Evolutionary conservation across 2,888 invertebrate species (phyloP).

Genomic region (Lasioglossum zephyrum): DNA sequence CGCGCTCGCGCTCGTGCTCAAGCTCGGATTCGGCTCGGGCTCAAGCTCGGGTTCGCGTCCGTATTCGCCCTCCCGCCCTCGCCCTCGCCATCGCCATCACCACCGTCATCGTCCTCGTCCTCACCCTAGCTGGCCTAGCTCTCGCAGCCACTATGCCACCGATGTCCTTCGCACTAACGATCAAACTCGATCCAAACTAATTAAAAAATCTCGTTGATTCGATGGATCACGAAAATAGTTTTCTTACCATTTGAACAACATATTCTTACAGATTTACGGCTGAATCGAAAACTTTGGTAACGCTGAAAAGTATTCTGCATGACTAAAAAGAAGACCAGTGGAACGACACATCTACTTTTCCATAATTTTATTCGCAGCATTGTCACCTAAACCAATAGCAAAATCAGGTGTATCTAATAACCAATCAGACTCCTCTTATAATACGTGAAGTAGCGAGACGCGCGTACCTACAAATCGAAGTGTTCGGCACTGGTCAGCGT

Average conservation of each 20-base stretch:
- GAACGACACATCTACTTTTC: background rate
- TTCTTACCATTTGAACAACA: background rate
- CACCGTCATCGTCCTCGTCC: background rate
- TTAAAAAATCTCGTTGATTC: background rate
- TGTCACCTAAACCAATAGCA: background rate
- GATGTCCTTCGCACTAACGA: background rate
- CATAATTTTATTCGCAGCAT: background rate
- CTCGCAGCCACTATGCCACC: slow-evolving; percentile 21
- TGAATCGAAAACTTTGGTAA: background rate
- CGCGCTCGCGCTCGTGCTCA: background rate
- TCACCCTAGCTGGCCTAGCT: slow-evolving; percentile 38
- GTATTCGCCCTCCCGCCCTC: slow-evolving; percentile 29
- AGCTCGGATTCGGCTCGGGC: background rate
- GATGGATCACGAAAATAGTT: background rate
- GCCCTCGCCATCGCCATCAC: slow-evolving; percentile 19
- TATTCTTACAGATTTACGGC: background rate
- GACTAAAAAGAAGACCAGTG: background rate
- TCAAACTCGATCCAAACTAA: background rate
- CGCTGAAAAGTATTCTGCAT: background rate
- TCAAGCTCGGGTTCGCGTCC: background rate
- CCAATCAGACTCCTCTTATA: background rate
- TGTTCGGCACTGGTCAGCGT: background rate
- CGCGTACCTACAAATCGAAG: background rate
- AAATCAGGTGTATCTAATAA: background rate
- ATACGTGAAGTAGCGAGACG: background rate